These are phyloP conservation scores for Sminthopsis crassicaudata DNA, from an alignment of 2,113 vertebrate species.

Conservation along the genomic window DNA sequence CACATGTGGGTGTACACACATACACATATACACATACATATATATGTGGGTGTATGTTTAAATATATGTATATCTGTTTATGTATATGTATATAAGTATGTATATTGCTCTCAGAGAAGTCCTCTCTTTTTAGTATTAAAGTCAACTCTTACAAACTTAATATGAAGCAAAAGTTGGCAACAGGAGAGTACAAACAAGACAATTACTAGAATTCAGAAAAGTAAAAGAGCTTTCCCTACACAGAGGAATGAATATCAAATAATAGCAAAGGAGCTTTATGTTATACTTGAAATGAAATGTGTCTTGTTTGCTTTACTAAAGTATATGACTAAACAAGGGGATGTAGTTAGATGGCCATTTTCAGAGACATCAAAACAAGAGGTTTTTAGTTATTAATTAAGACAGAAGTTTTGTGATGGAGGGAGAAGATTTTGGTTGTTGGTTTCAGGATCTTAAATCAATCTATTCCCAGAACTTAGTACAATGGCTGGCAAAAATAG, in stretches of 20 bases:
- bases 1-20: no score
- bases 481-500: background rate
- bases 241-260: constrained; percentile 46
- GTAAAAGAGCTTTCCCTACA: constrained; percentile 44
- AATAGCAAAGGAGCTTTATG: constrained; percentile 29
- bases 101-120: constrained; percentile 31
- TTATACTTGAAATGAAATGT: constrained; percentile 31
- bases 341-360: background rate
- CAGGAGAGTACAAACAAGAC: constrained; percentile 59
- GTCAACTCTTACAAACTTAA: constrained; percentile 44
- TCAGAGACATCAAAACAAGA: constrained; percentile 9
- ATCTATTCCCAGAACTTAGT: background rate
- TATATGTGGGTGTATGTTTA: no score
- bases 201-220: constrained; percentile 66
- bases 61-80: no score
- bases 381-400: background rate
- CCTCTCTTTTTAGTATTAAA: constrained; percentile 50
- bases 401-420: background rate
- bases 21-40: no score
- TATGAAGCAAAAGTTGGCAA: constrained; percentile 55
- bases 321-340: constrained; percentile 9
- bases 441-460: background rate
- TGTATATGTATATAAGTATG: background rate
- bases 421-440: background rate
- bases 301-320: constrained; percentile 44